phyloP scores from a whole-genome alignment of 1,140 invertebrate genomes.

The Brachionus paranguensis region DNA sequence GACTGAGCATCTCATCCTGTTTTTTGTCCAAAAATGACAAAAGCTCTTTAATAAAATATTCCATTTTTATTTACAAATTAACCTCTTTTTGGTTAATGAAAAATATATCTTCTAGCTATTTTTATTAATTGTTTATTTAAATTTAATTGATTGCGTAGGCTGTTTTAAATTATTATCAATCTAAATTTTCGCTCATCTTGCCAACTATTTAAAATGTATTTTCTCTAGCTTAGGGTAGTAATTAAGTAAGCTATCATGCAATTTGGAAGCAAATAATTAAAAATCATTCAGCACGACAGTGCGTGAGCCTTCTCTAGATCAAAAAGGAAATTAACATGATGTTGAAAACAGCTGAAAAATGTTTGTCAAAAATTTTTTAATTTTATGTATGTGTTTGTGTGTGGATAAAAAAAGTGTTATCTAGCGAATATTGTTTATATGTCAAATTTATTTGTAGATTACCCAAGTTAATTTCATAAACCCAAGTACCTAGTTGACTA shows the following conservation, averaged over 20 bases:
- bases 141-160: background rate
- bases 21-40: background rate
- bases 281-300: background rate
- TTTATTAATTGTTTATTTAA: background rate
- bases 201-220: background rate
- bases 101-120: background rate
- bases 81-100: background rate
- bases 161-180: background rate
- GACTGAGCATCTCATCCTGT: background rate
- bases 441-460: background rate
- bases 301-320: background rate
- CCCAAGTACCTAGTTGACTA: background rate
- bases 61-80: too few species aligned
- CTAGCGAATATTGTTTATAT: background rate
- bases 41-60: too few species aligned
- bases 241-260: background rate
- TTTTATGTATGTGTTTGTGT: background rate
- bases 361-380: background rate
- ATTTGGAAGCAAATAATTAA: background rate
- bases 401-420: background rate
- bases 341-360: background rate
- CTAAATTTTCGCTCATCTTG: background rate
- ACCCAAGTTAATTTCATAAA: background rate
- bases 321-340: background rate
- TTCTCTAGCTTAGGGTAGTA: background rate